These are phyloP conservation scores for Holcopasites calliopsidis DNA, from an alignment of 1,140 invertebrate genomes.

Conservation along the genomic window DNA sequence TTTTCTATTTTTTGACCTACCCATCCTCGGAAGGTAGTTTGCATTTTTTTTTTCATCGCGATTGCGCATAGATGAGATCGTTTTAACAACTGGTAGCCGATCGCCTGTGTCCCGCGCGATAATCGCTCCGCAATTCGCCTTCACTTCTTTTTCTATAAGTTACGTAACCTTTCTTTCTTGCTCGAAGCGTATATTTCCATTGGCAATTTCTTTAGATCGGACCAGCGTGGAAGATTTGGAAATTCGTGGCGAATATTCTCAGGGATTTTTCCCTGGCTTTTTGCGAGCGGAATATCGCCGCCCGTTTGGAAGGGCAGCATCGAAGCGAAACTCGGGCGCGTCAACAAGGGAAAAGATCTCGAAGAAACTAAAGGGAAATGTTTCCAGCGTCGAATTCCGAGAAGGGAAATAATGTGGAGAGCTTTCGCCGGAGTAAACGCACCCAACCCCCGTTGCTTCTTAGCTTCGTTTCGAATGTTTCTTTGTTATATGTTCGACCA, in stretches of 20 bases:
- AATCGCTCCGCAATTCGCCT: too few species aligned
- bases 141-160: too few species aligned
- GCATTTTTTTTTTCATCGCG: conserved; percentile 31
- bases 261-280: too few species aligned
- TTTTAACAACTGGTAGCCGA: not conserved
- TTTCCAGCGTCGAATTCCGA: not conserved
- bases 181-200: too few species aligned
- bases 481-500: conserved; percentile 42
- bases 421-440: conserved; percentile 30
- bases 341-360: conserved; percentile 1
- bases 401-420: conserved; percentile 18
- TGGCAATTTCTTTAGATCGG: too few species aligned
- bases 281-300: too few species aligned
- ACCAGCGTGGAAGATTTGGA: too few species aligned
- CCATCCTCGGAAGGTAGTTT: conserved; percentile 19
- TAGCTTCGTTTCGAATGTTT: conserved; percentile 46
- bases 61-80: conserved; percentile 26
- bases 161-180: too few species aligned
- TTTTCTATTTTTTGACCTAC: conserved; percentile 42
- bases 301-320: not conserved
- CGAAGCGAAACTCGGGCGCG: not conserved
- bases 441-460: conserved; percentile 14
- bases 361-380: rapidly evolving
- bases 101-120: conserved; percentile 2
- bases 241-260: too few species aligned